A percentile compares a stretch with the other conserved stretches of the same genome.
phyloP scores from a whole-genome alignment of 2,888 invertebrate species.

The Galeruca laticollis region DNA sequence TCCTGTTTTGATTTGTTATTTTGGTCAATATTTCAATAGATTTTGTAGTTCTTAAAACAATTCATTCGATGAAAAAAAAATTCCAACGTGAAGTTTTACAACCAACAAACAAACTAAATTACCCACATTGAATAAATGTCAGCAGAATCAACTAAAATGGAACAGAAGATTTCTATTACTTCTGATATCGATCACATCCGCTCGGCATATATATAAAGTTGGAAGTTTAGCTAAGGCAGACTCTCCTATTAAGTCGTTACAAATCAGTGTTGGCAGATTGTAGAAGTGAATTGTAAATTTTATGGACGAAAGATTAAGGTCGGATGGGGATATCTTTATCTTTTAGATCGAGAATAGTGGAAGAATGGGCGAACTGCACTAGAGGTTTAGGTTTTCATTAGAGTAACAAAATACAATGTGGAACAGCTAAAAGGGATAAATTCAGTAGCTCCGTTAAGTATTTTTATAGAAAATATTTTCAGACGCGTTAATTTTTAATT shows the following conservation, averaged over 20 bases:
- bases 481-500: no score
- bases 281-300: slow-evolving; percentile 45
- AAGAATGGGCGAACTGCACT: slow-evolving; percentile 22
- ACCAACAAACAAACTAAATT: neutral
- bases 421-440: no score
- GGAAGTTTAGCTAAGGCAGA: slow-evolving; percentile 30
- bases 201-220: slow-evolving; percentile 29
- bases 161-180: neutral
- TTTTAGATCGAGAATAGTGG: neutral
- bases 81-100: neutral
- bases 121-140: neutral
- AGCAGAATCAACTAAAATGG: neutral
- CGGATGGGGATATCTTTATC: slow-evolving; percentile 29
- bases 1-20: no score
- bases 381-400: neutral
- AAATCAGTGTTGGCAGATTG: slow-evolving; percentile 46
- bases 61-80: no score
- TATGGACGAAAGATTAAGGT: slow-evolving; percentile 41
- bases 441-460: no score
- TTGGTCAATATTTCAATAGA: no score
- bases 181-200: slow-evolving; percentile 34
- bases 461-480: no score
- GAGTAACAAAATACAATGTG: no score
- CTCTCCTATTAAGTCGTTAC: slow-evolving; percentile 42
- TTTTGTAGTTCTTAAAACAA: no score